Evolutionary conservation across 2,797 vertebrate species (phyloP), one percentile per base, ranked within the genome.

Genomic region (Pagetopsis macropterus): DNA sequence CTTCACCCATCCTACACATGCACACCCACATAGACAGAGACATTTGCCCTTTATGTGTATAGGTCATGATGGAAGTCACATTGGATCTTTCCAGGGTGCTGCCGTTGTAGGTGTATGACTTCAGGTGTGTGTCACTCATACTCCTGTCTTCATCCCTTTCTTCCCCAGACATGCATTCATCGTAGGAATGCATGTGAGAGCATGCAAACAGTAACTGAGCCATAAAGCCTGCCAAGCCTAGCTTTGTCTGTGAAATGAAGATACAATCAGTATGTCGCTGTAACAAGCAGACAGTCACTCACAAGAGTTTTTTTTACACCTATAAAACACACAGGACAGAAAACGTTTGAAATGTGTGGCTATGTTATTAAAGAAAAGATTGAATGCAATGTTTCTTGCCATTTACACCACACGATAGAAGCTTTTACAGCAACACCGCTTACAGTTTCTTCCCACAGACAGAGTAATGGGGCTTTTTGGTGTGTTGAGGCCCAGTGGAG

Each of bases 231-330:
- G 67, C 64, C 74, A 82, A 82, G 80, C 79, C 57, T 68, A 8
- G 82, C 54, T 79, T 75, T 84, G 75, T 87, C 76, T 81, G 45
- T 49, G 74, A 76, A 69, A 76, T 58, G 50, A 63, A 82, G 72
- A 89, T 64, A 81, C 73, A 68, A 74, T 90, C 85, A 81, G 78
- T 70, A 44, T 75, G 75, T 65, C 46, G 27, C 74, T 56, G 72
- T 59, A 71, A 76, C 78, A 37, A 50, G 44, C 69, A 77, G 64
- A 21, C 17, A 67, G 80, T 88, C 67, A 54, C 84, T 87, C 67
- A 54, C 84, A 87, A 59, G n/a, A n/a, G 14, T 4, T n/a, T 70
- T 70, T 75, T 43, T 59, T 62, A 27, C 48, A 69, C 9, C 59
- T 55, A 51, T 67, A 77, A 64, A 41, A 58, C 21, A 45, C 40